A percentile compares a stretch with the other conserved stretches of the same genome.
Conservation (phyloP, 2,113 vertebrate genomes). For the Rhineura floridana region DNA sequence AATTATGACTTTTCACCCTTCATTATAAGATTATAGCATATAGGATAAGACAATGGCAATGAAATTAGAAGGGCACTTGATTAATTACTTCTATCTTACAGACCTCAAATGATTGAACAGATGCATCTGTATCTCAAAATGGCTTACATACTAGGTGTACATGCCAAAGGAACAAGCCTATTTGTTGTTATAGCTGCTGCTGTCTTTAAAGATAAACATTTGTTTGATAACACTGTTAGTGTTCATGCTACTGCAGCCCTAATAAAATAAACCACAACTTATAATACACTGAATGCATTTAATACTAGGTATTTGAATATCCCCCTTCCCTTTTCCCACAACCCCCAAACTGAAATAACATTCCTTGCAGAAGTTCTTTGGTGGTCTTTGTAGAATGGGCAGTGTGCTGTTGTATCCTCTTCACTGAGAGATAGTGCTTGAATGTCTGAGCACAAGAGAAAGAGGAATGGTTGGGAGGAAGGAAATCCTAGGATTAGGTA, state of each 20-base stretch:
- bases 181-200: neutral
- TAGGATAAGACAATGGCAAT: too few relatives aligned
- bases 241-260: neutral
- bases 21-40: too few relatives aligned
- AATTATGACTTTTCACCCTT: neutral
- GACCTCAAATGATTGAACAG: too few relatives aligned
- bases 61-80: too few relatives aligned
- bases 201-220: neutral
- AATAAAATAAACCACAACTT: neutral
- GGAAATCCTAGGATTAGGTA: neutral
- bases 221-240: neutral
- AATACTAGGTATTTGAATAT: neutral
- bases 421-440: neutral
- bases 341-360: neutral
- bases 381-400: too few relatives aligned
- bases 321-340: neutral
- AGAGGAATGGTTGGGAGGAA: neutral
- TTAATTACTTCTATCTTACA: too few relatives aligned
- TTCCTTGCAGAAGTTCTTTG: neutral
- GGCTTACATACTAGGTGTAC: neutral
- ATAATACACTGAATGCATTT: neutral
- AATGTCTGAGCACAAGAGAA: neutral
- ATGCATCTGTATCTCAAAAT: neutral
- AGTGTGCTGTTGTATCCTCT: neutral
- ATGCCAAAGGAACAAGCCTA: neutral